Conservation (phyloP, 2,888 invertebrate species). For the Andricus quercusramuli region DNA sequence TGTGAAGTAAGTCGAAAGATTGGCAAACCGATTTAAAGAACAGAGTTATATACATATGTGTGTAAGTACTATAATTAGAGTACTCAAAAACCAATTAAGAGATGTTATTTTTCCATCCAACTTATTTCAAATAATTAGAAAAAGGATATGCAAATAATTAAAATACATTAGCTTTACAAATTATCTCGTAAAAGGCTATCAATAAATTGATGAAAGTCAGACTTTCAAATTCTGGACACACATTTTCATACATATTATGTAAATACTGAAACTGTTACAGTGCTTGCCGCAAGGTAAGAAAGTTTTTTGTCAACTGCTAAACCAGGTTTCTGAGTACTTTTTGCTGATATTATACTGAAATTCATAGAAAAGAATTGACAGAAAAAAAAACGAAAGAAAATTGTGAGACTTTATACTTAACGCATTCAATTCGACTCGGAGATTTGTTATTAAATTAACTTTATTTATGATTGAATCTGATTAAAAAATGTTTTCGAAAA, state of each 20-base stretch:
- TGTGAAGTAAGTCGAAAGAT: constrained; percentile 49
- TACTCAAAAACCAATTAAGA: constrained; percentile 15
- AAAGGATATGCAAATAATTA: not conserved
- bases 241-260: constrained; percentile 20
- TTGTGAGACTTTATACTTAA: not conserved
- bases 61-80: not conserved
- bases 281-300: constrained; percentile 31
- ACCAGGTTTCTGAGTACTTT: constrained; percentile 15
- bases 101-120: not conserved
- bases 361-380: constrained; percentile 3
- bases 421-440: not conserved
- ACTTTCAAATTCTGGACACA: constrained; percentile 1
- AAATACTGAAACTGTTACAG: constrained; percentile 30
- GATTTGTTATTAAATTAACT: not conserved
- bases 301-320: constrained; percentile 24
- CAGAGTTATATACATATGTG: constrained; percentile 46
- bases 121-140: not conserved
- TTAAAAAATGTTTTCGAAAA: not conserved
- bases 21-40: constrained; percentile 47
- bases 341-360: not conserved
- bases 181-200: not conserved
- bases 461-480: not conserved
- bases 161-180: not conserved
- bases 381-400: not conserved
- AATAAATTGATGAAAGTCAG: not conserved